Base-by-base conservation (phyloP, 2,888 invertebrate genomes). In the Kryphioiulus occultus region DNA sequence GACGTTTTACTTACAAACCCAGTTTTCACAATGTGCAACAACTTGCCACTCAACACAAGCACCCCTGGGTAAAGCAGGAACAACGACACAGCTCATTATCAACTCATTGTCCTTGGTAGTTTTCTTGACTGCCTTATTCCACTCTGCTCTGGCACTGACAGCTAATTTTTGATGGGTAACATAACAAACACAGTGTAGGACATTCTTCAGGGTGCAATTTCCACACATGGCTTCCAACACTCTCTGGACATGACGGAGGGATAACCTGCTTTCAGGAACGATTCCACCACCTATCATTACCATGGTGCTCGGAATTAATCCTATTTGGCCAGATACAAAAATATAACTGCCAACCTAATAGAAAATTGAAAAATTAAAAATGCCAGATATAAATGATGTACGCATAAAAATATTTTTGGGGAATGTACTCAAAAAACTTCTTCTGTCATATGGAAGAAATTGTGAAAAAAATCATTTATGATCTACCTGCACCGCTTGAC, bases 41-140 rank as follows among this genome's bases (percentile, higher is more conserved):
- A 97, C 96, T 92, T 97, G 97, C 98, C 98, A 98, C 92, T 98
- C 98, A 32, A 98, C 95, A 87, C 95, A 93, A 32, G 97, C 97
- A 89, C 93, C 94, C 85, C 95, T 94, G 0, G 98, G 98, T 91
- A 98, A 93, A 35, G 94, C 94, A 39, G 95, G 94, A 88, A 98
- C 95, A 86, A 97, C 96, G 85, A 97, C 91, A 92, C 96, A 96
- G 32, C 0, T 82, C 12, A 32, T 15, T 7, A 1, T 26, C n/a
- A 22, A 15, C 1, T 42, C 78, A 92, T 96, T 96, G 88, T 96
- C 96, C 15, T 12, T 17, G 4, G 17, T 17, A 17, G 3, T 19
- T 4, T 47, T 3, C 15, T 47, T 47, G 87, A 96, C 96, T 89
- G 95, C 94, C 68, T 89, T 90, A 92, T 94, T 96, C 95, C 97